These are phyloP conservation scores for Biston betularia DNA, from an alignment of 2,888 invertebrate species.

Conservation along the genomic window DNA sequence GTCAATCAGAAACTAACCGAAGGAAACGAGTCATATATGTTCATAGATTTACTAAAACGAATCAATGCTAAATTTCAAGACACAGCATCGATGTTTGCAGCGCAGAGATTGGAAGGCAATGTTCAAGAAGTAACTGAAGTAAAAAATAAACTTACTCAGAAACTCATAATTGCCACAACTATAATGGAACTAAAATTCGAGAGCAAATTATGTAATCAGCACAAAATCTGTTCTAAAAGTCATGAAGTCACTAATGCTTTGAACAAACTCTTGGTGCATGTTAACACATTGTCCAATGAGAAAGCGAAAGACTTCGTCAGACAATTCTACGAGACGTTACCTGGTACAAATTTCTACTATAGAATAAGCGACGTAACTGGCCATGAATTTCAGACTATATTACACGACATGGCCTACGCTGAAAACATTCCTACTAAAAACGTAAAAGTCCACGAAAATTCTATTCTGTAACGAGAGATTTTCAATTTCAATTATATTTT, in stretches of 20 bases:
- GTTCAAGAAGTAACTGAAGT: constrained; percentile 5
- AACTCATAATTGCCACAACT: not conserved
- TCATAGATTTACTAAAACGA: constrained; percentile 12
- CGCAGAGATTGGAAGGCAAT: constrained; percentile 6
- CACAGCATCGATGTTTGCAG: not conserved
- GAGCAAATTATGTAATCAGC: not conserved
- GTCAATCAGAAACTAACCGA: constrained; percentile 5
- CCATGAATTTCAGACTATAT: constrained; percentile 62
- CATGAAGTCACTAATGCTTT: constrained; percentile 33
- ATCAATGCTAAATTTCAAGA: constrained; percentile 14
- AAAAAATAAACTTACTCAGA: constrained; percentile 3
- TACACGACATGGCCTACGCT: constrained; percentile 69
- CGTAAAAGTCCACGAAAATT: no score
- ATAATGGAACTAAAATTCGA: constrained; percentile 4
- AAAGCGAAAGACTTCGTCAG: constrained; percentile 44
- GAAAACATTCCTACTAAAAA: constrained; percentile 59
- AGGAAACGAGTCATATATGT: not conserved
- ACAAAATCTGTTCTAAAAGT: constrained; percentile 6
- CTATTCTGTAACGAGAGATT: no score
- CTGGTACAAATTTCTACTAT: constrained; percentile 58
- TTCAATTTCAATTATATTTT: no score
- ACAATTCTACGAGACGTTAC: constrained; percentile 38
- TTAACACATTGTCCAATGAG: constrained; percentile 24
- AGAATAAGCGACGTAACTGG: constrained; percentile 56
- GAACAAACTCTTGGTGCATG: constrained; percentile 21